Percentiles rank a stretch among this genome's conserved stretches.
phyloP scores from a whole-genome alignment of 2,113 vertebrate genomes.

The Silurus asotus region DNA sequence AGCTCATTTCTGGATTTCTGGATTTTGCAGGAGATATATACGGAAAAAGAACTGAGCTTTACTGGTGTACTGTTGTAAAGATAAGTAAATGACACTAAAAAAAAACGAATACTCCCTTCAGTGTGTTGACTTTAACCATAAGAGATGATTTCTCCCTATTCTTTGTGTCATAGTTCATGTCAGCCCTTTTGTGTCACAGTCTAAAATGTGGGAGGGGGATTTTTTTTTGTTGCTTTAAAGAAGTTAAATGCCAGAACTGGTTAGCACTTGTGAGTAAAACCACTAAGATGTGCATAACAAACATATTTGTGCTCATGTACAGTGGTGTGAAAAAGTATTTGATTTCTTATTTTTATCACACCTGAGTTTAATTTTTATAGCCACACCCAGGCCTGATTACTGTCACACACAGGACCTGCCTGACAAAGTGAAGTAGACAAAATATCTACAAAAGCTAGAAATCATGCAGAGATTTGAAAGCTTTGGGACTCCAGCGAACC shows the following conservation, averaged over 20 bases:
- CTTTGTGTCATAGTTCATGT: not conserved
- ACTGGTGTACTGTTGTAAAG: not conserved
- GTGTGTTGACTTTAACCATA: constrained; percentile 13
- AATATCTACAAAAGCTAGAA: too few species aligned
- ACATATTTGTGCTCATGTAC: not conserved
- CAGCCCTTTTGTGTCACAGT: not conserved
- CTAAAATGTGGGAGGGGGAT: not conserved
- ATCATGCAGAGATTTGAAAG: too few species aligned
- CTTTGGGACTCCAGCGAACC: too few species aligned
- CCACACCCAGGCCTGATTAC: too few species aligned
- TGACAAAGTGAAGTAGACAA: too few species aligned
- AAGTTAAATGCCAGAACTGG: not conserved
- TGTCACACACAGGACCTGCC: too few species aligned
- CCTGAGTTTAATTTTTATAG: too few species aligned
- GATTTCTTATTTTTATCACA: too few species aligned
- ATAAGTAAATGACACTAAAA: not conserved
- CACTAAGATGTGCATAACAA: not conserved
- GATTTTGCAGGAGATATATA: not conserved
- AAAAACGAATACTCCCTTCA: not conserved
- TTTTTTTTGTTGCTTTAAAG: not conserved
- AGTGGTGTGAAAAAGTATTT: too few species aligned
- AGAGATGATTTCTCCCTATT: not conserved
- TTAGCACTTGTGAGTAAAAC: not conserved
- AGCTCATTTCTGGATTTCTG: constrained; percentile 8
- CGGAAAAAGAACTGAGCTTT: not conserved